Evolutionary conservation across 2,888 invertebrate species (phyloP), one percentile per base, ranked within the genome.

Genomic region (Drosophila borborema): DNA sequence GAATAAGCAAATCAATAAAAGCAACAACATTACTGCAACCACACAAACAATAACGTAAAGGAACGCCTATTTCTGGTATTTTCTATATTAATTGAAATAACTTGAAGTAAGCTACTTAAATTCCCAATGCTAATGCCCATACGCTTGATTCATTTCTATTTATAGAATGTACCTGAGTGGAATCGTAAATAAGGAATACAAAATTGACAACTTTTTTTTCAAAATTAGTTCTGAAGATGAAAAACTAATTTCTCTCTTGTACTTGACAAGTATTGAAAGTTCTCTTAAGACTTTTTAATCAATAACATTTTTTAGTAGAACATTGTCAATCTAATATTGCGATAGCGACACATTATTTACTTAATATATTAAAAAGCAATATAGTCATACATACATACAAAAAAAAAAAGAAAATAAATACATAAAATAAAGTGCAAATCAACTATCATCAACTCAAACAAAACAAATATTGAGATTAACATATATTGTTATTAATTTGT

Each of bases 1-100:
- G 34, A 40, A 48, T 43, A 9, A 31, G 41, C 48, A 55, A 79
- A 74, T 74, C 74, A 70, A 79, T 79, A 68, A 62, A 18, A 12
- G 9, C 55, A n/a, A 43, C 23, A 23, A 53, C 53, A 20, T 18
- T 8, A 53, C 9, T 36, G 36, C 53, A 38, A 18, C 53, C 5
- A 18, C 36, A 9, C 53, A 20, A 18, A 53, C 20, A 53, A 38
- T 28, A 48, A 1, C 10, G 34, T 16, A 55, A 40, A 10, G 12
- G 23, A 23, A 36, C 53, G 28, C 55, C 31, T 45, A 16, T 23
- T 36, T 28, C 3, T 51, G 9, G 34, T 36, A 58, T 58, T 64
- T 43, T 14, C n/a, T 46, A 16, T n/a, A 45, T 28, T 51, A 56
- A 63, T 56, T 51, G 54, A 36, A 31, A 38, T 55, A 31, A 16